Evolutionary conservation across 2,888 invertebrate genomes (phyloP), one percentile per base, ranked within the genome.

Genomic region (Agriopis leucophaearia): DNA sequence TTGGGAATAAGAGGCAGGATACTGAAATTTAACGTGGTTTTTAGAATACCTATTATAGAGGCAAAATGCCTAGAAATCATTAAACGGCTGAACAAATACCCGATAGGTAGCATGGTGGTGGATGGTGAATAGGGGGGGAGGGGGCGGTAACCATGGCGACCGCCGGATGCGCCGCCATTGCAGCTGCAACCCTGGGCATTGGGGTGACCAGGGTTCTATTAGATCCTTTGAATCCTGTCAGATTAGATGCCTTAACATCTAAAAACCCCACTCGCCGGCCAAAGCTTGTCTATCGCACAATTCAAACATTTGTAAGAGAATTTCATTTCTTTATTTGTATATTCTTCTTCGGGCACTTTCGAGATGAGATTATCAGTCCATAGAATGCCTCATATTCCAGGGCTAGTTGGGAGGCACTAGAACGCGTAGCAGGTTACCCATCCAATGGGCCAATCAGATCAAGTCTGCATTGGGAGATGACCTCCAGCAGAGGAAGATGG

Each of bases 131-230:
- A 18, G 48, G 56, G 58, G 63, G 59, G 44, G 10, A 52, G 77
- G 77, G 73, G 86, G 79, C 82, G 86, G 91, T 91, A 79, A 81
- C 79, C 90, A 92, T 91, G 88, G 81, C 83, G 81, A 90, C 91
- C 90, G 88, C 79, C 90, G 84, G 88, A 91, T 88, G 84, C 85
- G 82, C 84, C 85, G 81, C 83, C 85, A 83, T 83, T 76, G 78
- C 80, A 74, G 76, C 79, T 83, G 85, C 83, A 82, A 77, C 84
- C 87, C 89, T 83, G 85, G 84, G 76, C 76, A 80, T 71, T 84
- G 71, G 82, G 84, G 86, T 83, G 79, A 74, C 87, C 80, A 85
- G 55, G 54, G 35, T 60, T 54, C 55, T 13, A 35, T 10, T 40
- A 8, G 9, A 10, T 38, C 45, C 9, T 27, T 18, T 27, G 27